Conservation (phyloP, 2,797 vertebrate genomes). For the Leptodactylus fallax region DNA sequence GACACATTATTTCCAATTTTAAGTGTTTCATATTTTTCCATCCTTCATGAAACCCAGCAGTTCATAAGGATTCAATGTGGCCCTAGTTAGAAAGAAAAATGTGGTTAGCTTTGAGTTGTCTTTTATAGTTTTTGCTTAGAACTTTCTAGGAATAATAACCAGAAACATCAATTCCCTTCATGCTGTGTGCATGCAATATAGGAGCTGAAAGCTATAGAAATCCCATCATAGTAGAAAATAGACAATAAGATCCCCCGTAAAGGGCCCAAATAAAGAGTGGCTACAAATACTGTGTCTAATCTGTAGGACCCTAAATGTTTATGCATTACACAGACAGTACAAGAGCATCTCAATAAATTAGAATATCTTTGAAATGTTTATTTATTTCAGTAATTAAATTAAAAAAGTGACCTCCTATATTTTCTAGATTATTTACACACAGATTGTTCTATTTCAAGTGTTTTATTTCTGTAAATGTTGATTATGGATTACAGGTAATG, state of each 20-base stretch:
- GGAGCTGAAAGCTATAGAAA: too few species aligned
- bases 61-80: constrained; percentile 37
- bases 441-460: too few species aligned
- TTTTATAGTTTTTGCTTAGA: background rate
- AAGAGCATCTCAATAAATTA: too few species aligned
- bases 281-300: background rate
- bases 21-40: constrained; percentile 33
- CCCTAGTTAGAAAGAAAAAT: background rate
- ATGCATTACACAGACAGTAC: background rate
- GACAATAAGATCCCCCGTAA: background rate
- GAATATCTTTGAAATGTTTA: too few species aligned
- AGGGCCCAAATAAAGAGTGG: background rate
- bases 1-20: constrained; percentile 37
- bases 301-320: background rate
- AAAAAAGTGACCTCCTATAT: too few species aligned
- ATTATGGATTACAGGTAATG: too few species aligned
- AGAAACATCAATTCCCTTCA: background rate
- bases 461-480: too few species aligned
- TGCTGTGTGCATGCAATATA: too few species aligned
- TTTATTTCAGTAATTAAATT: too few species aligned
- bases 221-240: too few species aligned
- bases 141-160: background rate
- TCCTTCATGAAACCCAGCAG: constrained; percentile 32
- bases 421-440: too few species aligned
- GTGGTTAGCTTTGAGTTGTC: background rate